A percentile compares a stretch with the other conserved stretches of the same genome.
phyloP scores from a whole-genome alignment of 2,888 invertebrate species.

The Tineola bisselliella region DNA sequence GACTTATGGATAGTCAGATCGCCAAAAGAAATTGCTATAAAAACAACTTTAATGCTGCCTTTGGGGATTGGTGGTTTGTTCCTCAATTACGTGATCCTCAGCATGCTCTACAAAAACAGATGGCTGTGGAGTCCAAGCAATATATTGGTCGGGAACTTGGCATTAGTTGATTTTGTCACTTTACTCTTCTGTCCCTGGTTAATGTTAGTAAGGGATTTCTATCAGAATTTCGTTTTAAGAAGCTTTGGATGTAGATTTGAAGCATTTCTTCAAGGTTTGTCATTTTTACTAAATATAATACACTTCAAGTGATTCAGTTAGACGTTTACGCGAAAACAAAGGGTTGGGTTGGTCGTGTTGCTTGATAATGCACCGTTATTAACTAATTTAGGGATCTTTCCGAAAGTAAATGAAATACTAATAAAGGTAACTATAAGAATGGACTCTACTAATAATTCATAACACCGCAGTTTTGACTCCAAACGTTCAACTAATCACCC shows the following conservation, averaged over 20 bases:
- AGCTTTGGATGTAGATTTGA: slow-evolving; percentile 79
- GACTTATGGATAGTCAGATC: slow-evolving; percentile 73
- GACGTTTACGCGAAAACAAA: too few relatives aligned
- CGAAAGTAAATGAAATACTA: too few relatives aligned
- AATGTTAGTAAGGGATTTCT: slow-evolving; percentile 78
- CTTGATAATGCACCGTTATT: too few relatives aligned
- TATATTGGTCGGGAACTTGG: slow-evolving; percentile 78
- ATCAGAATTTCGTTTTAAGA: slow-evolving; percentile 80
- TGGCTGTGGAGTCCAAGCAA: slow-evolving; percentile 76
- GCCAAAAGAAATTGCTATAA: slow-evolving; percentile 68
- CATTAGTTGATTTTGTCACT: slow-evolving; percentile 73
- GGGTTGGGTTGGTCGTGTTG: too few relatives aligned
- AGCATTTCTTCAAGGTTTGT: slow-evolving; percentile 77
- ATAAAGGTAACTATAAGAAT: too few relatives aligned
- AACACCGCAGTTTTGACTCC: too few relatives aligned
- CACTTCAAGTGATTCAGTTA: too few relatives aligned
- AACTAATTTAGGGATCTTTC: too few relatives aligned
- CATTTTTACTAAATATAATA: background rate
- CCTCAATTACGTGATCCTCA: slow-evolving; percentile 73
- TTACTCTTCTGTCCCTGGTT: slow-evolving; percentile 79
- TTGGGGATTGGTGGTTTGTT: slow-evolving; percentile 73
- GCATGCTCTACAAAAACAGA: slow-evolving; percentile 70
- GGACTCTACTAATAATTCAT: too few relatives aligned
- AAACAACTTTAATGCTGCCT: slow-evolving; percentile 68
- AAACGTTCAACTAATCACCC: too few relatives aligned